Conservation (phyloP, 2,113 vertebrate genomes). For the Muntiacus muntjak region DNA sequence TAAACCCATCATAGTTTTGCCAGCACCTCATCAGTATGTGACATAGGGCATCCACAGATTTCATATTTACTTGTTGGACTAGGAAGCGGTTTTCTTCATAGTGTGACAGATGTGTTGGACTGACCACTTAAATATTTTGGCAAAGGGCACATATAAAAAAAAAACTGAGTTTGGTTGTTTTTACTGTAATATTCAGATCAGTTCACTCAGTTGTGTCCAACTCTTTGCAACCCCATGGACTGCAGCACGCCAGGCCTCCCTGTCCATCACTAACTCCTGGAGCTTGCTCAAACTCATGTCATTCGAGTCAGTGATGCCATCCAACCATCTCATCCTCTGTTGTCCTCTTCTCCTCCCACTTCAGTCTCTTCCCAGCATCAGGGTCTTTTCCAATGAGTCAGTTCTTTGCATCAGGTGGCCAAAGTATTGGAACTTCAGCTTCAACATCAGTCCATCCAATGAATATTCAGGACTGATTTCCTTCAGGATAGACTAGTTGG, state of each 20-base stretch:
- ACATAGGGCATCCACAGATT: not conserved
- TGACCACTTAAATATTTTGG: not conserved
- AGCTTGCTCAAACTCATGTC: not conserved
- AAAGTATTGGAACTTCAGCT: not conserved
- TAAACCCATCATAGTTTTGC: not conserved
- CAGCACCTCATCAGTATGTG: not conserved
- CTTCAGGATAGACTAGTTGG: not conserved
- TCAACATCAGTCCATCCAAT: not conserved
- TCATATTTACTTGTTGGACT: not conserved
- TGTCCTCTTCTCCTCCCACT: not conserved
- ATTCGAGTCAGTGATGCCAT: accelerated
- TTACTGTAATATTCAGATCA: not conserved
- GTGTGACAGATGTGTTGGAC: not conserved
- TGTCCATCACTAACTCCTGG: not conserved
- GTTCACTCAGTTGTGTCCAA: not conserved
- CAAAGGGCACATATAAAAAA: not conserved
- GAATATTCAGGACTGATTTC: not conserved
- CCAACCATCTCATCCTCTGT: not conserved
- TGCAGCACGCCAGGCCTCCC: not conserved
- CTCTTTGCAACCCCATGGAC: not conserved
- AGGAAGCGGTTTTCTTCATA: not conserved
- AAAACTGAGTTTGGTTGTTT: not conserved
- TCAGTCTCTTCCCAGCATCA: not conserved
- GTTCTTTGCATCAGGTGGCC: not conserved
- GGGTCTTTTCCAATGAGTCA: not conserved